Percentiles rank a stretch among this genome's conserved stretches.
phyloP scores from a whole-genome alignment of 2,888 invertebrate genomes.

The Cantharis nigra region DNA sequence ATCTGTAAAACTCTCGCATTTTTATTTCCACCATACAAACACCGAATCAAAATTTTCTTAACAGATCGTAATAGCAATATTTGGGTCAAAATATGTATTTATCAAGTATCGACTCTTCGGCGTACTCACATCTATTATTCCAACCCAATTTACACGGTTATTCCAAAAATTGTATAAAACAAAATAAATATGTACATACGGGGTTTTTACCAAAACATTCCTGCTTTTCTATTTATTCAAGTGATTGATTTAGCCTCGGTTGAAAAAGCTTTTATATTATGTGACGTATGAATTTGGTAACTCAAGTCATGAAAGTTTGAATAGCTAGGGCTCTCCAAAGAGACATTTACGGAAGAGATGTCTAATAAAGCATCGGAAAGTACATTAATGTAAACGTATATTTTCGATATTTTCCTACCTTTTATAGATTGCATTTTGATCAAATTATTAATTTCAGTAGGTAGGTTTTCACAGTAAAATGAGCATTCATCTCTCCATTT shows the following conservation, averaged over 20 bases:
- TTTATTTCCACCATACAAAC: neutral
- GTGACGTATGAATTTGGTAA: neutral
- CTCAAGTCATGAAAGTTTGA: neutral
- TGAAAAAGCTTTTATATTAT: neutral
- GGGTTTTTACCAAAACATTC: neutral
- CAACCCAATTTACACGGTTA: neutral
- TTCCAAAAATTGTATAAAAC: neutral
- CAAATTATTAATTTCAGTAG: too few relatives aligned
- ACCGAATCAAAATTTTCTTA: neutral
- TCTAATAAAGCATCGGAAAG: neutral
- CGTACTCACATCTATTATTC: neutral
- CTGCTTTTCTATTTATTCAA: neutral
- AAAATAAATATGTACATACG: neutral
- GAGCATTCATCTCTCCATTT: too few relatives aligned
- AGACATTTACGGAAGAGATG: neutral
- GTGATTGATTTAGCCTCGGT: neutral
- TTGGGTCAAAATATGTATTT: neutral
- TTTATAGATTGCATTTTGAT: neutral
- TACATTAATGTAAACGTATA: neutral
- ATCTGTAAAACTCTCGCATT: neutral
- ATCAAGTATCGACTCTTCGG: neutral
- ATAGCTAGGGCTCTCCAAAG: neutral
- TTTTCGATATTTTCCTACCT: neutral
- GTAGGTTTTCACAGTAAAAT: too few relatives aligned
- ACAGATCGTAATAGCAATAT: neutral